phyloP scores from a whole-genome alignment of 1,140 invertebrate genomes.

The Belonocnema kinseyi region DNA sequence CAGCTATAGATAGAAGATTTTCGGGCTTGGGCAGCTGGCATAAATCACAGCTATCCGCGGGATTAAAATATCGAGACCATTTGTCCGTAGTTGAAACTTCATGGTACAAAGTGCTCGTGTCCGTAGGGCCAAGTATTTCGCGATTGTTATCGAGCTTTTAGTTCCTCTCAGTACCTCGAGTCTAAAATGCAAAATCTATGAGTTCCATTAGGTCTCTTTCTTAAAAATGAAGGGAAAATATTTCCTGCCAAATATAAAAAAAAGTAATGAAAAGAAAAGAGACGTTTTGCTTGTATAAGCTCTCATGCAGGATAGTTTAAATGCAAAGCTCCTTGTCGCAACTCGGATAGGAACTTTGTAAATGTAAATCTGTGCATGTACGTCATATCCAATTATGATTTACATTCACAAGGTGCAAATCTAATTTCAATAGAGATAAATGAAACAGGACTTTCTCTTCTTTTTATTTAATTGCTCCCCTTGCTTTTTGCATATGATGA shows the following conservation, averaged over 20 bases:
- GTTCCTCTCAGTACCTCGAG: background rate
- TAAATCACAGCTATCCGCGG: conserved; percentile 18
- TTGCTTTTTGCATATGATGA: too few species aligned
- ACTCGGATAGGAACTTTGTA: conserved; percentile 29
- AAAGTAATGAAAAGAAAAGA: background rate
- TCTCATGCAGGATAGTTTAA: conserved; percentile 9
- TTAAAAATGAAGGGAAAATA: background rate
- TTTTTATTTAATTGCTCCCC: background rate
- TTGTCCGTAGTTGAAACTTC: conserved; percentile 29
- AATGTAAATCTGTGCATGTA: conserved; percentile 26
- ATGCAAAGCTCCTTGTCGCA: conserved; percentile 27
- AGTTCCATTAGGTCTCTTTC: background rate
- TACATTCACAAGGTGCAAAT: conserved; percentile 22
- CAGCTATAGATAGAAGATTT: conserved; percentile 19
- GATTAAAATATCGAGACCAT: conserved; percentile 23
- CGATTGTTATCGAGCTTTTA: conserved; percentile 10
- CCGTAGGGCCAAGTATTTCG: conserved; percentile 1
- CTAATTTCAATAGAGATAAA: conserved; percentile 22
- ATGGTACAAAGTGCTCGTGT: conserved; percentile 14
- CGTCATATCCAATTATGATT: conserved; percentile 29
- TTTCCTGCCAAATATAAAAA: background rate
- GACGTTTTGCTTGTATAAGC: conserved; percentile 5
- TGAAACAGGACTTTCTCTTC: conserved; percentile 20
- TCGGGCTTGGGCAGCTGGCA: background rate
- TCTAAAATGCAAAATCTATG: background rate